Conservation (phyloP, 2,113 vertebrate genomes). For the Tragelaphus scriptus region DNA sequence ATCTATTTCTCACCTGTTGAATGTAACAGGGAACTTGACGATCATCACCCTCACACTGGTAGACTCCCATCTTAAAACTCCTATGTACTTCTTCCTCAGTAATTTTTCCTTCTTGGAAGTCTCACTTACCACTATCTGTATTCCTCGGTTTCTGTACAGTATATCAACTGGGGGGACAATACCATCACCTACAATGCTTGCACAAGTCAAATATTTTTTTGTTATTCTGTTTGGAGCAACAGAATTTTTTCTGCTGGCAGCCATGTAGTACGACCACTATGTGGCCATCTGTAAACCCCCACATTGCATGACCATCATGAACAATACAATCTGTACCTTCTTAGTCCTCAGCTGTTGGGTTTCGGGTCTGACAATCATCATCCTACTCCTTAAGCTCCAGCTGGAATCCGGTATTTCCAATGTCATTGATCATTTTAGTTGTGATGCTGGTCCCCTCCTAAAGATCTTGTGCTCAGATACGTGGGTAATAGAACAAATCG, state of each 20-base stretch:
- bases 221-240: conserved; percentile 48
- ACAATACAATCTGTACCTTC: neutral
- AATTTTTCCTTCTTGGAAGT: conserved; percentile 49
- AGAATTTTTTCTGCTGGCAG: conserved; percentile 60
- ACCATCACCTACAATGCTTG: conserved; percentile 49
- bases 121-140: conserved; percentile 29
- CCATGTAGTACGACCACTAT: conserved; percentile 57
- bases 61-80: no score
- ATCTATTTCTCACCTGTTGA: no score
- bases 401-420: conserved; percentile 63
- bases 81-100: conserved; percentile 44
- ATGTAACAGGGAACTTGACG: no score
- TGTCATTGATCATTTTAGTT: conserved; percentile 46
- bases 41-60: no score
- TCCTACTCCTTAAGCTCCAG: conserved; percentile 47
- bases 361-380: conserved; percentile 35
- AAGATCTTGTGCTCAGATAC: conserved; percentile 60
- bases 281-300: conserved; percentile 56
- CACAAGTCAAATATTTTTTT: conserved; percentile 58
- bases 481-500: conserved; percentile 29
- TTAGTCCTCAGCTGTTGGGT: conserved; percentile 48
- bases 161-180: conserved; percentile 41
- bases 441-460: conserved; percentile 42
- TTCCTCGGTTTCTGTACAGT: conserved; percentile 46
- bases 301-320: conserved; percentile 46